These are phyloP conservation scores for Pholis gunnellus DNA, from an alignment of 2,113 vertebrate genomes.

Conservation along the genomic window DNA sequence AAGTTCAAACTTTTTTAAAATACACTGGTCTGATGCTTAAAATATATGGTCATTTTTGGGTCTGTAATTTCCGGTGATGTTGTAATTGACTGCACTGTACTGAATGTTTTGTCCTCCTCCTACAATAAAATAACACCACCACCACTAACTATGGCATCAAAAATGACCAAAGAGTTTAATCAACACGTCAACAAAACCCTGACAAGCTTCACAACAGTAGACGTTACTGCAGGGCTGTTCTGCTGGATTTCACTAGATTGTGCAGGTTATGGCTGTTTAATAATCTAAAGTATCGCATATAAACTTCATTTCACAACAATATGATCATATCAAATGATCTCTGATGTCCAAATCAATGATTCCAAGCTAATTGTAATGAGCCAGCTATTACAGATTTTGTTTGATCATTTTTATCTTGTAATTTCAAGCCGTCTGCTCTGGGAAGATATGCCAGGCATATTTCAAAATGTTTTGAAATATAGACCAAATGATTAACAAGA, in stretches of 20 bases:
- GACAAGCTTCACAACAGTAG: not conserved
- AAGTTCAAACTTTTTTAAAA: not conserved
- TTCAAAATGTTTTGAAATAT: not conserved
- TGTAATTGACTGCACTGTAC: not conserved
- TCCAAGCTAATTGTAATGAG: too few species aligned
- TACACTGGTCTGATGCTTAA: not conserved
- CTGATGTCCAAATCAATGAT: too few species aligned
- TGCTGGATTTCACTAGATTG: slow-evolving; percentile 8
- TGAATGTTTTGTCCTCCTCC: not conserved
- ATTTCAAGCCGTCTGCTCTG: not conserved
- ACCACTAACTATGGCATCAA: not conserved
- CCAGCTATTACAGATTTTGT: too few species aligned
- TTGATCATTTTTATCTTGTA: not conserved
- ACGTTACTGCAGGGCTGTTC: not conserved
- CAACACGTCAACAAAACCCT: not conserved
- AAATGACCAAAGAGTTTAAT: not conserved
- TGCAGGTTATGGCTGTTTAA: not conserved
- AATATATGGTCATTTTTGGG: not conserved
- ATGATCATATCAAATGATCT: slow-evolving; percentile 1
- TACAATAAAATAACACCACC: not conserved
- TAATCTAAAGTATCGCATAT: slow-evolving; percentile 5
- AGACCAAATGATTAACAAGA: not conserved
- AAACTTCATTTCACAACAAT: slow-evolving; percentile 17
- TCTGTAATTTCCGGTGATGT: not conserved
- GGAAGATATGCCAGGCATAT: not conserved